A percentile compares a stretch with the other conserved stretches of the same genome.
Evolutionary conservation across 1,140 invertebrate species (phyloP).

Genomic region (Lordiphosa collinella): DNA sequence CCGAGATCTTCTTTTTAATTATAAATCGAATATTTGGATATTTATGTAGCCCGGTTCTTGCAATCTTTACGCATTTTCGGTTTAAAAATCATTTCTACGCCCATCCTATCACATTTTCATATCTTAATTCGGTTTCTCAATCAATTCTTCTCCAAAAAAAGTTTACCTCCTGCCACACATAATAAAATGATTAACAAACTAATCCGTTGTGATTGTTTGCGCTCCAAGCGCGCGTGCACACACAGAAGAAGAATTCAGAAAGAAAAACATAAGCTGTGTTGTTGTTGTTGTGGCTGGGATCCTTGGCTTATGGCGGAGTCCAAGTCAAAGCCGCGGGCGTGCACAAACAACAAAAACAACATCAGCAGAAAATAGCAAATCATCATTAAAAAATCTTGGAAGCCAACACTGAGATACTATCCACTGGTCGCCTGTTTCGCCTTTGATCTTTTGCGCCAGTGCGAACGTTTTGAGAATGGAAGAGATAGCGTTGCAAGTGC

Average conservation of each 20-base stretch:
- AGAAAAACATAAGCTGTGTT: constrained; percentile 22
- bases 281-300: constrained; percentile 15
- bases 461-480: constrained; percentile 19
- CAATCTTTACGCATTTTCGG: constrained; percentile 1
- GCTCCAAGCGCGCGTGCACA: constrained; percentile 22
- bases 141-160: constrained; percentile 10
- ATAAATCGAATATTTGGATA: no score
- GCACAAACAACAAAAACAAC: constrained; percentile 5
- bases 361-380: constrained; percentile 57
- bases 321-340: constrained; percentile 4
- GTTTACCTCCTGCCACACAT: constrained; percentile 28
- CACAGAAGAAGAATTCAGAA: constrained; percentile 13
- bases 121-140: constrained; percentile 24
- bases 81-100: not conserved
- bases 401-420: constrained; percentile 13
- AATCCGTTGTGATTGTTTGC: constrained; percentile 68
- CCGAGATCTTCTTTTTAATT: no score
- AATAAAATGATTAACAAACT: constrained; percentile 76
- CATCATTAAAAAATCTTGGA: constrained; percentile 60
- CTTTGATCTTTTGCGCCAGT: constrained; percentile 12
- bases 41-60: not conserved
- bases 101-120: constrained; percentile 3
- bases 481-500: constrained; percentile 17
- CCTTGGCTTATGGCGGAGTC: constrained; percentile 18
- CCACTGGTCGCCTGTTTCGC: not conserved